phyloP scores from a whole-genome alignment of 2,888 invertebrate genomes.

The Biston stratarius region DNA sequence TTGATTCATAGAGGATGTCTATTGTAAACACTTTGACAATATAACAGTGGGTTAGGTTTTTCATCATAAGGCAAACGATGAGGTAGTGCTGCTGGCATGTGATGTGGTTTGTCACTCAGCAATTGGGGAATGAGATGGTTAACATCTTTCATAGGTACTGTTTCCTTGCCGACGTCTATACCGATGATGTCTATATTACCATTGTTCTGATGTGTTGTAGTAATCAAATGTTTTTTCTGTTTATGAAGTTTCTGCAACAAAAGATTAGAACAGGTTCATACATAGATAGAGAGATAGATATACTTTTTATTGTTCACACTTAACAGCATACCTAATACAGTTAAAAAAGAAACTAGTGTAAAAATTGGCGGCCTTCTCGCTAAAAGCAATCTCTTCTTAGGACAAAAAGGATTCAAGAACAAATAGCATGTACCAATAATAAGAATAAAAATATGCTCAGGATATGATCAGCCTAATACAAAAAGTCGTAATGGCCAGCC shows the following conservation, averaged over 20 bases:
- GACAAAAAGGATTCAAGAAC: too few relatives aligned
- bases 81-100: conserved; percentile 52
- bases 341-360: too few relatives aligned
- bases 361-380: too few relatives aligned
- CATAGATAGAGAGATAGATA: too few relatives aligned
- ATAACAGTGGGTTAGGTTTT: conserved; percentile 52
- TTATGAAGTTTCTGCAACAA: conserved; percentile 76
- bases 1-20: conserved; percentile 6
- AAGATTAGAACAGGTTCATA: not conserved
- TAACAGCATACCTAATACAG: too few relatives aligned
- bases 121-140: conserved; percentile 63
- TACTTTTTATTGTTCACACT: too few relatives aligned
- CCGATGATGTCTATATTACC: conserved; percentile 73
- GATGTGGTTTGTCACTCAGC: conserved; percentile 55
- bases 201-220: conserved; percentile 26
- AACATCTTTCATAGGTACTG: conserved; percentile 58
- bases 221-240: conserved; percentile 70
- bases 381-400: too few relatives aligned
- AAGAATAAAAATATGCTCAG: too few relatives aligned
- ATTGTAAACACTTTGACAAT: conserved; percentile 36
- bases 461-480: too few relatives aligned
- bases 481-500: too few relatives aligned
- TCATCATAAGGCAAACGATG: conserved; percentile 56
- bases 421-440: too few relatives aligned
- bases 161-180: conserved; percentile 71